These are phyloP conservation scores for Phragmatobia fuliginosa DNA, from an alignment of 2,888 invertebrate species.

Conservation along the genomic window DNA sequence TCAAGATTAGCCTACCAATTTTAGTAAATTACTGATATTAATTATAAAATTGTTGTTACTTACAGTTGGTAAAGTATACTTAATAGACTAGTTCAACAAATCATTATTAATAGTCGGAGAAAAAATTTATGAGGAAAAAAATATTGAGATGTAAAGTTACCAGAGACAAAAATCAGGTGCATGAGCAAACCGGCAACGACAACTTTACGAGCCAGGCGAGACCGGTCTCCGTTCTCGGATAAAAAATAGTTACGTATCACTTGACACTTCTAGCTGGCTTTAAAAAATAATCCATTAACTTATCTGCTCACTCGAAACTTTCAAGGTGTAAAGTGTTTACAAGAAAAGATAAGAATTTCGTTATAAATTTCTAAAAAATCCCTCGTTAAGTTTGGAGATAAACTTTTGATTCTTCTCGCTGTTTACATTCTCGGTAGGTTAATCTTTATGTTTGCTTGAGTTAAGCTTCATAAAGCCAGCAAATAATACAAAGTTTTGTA, in stretches of 20 bases:
- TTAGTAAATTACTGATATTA: conserved; percentile 14
- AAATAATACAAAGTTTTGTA: background rate
- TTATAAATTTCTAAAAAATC: conserved; percentile 46
- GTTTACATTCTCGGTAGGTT: conserved; percentile 23
- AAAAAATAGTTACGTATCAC: conserved; percentile 49
- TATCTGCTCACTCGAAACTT: conserved; percentile 61
- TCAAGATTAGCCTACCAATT: conserved; percentile 26
- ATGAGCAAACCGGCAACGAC: conserved; percentile 36
- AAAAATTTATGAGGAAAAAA: conserved; percentile 33
- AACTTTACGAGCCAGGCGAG: conserved; percentile 36
- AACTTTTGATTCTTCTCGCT: conserved; percentile 36
- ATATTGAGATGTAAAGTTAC: conserved; percentile 29
- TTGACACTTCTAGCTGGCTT: conserved; percentile 53
- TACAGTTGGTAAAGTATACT: conserved; percentile 21
- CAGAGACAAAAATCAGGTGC: conserved; percentile 42
- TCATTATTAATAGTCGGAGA: conserved; percentile 26
- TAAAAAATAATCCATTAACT: conserved; percentile 57
- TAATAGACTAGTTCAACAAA: conserved; percentile 34
- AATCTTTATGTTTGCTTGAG: conserved; percentile 10
- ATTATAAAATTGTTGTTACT: conserved; percentile 17
- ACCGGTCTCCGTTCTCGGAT: conserved; percentile 39
- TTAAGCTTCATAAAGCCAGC: background rate
- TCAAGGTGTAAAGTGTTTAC: conserved; percentile 59
- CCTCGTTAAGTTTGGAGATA: conserved; percentile 30
- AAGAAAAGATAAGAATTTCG: conserved; percentile 49